Evolutionary conservation across 2,888 invertebrate species (phyloP), one percentile per base, ranked within the genome.

Genomic region (Philhelius pedissequus): DNA sequence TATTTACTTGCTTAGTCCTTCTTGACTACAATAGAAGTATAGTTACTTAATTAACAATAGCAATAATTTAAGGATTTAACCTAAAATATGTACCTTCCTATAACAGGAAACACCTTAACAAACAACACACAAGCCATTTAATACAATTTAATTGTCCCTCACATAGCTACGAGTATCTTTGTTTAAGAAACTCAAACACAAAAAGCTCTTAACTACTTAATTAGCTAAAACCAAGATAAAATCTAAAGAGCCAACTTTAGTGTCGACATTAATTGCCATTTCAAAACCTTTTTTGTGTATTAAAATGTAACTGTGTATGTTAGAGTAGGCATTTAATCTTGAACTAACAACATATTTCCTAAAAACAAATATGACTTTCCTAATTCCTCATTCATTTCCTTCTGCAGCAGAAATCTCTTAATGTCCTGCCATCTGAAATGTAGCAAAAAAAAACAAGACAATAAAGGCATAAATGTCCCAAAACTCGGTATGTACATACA

Each of bases 261-360:
- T 82, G 77, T 68, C 71, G 68, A 77, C 81, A 76, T 77, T 82
- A 77, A 77, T 73, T 82, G 73, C 54, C 70, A 54, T 52, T 58
- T 54, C 50, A 66, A 66, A 66, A 58, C 35, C 48, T 71, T 52
- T 48, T 38, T 56, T 43, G 27, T 62, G 62, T 62, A 62, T 62
- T 38, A 35, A 58, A 38, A 22, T 25, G 38, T 38, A 11, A n/a
- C 7, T 35, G 3, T 3, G 30, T 20, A 13, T n/a, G 20, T 7
- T n/a, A n/a, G 18, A 3, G 6, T 18, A 20, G 13, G 7, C 13
- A 25, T 6, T 13, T 15, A 13, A 2, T 22, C 13, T 43, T 13
- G 25, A 58, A 22, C 8, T 11, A 75, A 56, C 20, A 50, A 38
- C 40, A 52, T 48, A 27, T 25, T 45, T 48, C 43, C 38, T n/a